Evolutionary conservation across 2,888 invertebrate genomes (phyloP), one percentile per base, ranked within the genome.

Genomic region (Hydraecia micacea): DNA sequence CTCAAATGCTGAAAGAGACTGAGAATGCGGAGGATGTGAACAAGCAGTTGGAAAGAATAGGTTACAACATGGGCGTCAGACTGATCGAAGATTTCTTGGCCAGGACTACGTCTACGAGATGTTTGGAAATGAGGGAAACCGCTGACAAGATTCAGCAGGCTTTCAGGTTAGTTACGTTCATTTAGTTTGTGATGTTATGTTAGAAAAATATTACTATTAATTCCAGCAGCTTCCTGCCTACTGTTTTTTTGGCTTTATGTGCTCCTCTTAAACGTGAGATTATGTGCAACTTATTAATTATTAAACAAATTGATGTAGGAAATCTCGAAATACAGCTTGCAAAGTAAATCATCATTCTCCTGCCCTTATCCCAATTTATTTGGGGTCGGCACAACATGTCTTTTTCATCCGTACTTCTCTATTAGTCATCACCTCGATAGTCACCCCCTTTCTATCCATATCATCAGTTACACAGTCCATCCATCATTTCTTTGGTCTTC

Each of bases 21-120:
- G 99, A 99, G 93, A 99, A 99, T 95, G 98, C 99, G 9, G 99
- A 99, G 62, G 99, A 99, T 96, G 99, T 99, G 0, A 99, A 99
- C 94, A 99, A 99, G 92, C 99, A 99, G 92, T 95, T 99, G 80
- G 99, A 99, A 91, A 97, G 99, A 92, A 98, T 99, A 96, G 99
- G 99, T 8, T 99, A 99, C 94, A 99, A 99, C 93, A 99, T 99
- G 98, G 99, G 99, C 21, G 98, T 99, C 74, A 97, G 99, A 67
- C 96, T 99, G 62, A 99, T 99, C 83, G 99, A 99, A 96, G 99
- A 99, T 93, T 99, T 99, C 91, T 97, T 99, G 18, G 99, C 99
- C 0, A 97, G 99, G 88, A 99, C 98, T 36, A 98, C 98, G 74
- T 98, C 98, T 6, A 98, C 98, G 0, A 97, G 99, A 66, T 99